Conservation (phyloP, 2,113 vertebrate genomes). For the mouse (Mus musculus) region GRCm39 chr1:186493501-186494000, state of each 20-base stretch:
- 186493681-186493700: not conserved
- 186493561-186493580: not conserved
- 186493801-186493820: not conserved
- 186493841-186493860: not conserved
- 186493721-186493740: not conserved
- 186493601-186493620: not conserved
- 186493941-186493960: not conserved
- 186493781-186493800: not conserved
- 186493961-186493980: not conserved
- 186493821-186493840: not conserved
- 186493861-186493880: not conserved
- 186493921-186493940: not conserved
- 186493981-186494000: not conserved
- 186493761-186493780: too few species aligned
- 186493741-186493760: not conserved
- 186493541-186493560: not conserved
- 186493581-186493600: not conserved
- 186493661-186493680: not conserved
- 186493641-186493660: too few species aligned
- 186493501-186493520: not conserved
- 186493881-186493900: not conserved
- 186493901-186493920: not conserved
- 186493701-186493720: not conserved
- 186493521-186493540: not conserved
- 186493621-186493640: too few species aligned